These are phyloP conservation scores for Hyposmocoma kahamanoa DNA, from an alignment of 1,140 invertebrate species.

Conservation along the genomic window DNA sequence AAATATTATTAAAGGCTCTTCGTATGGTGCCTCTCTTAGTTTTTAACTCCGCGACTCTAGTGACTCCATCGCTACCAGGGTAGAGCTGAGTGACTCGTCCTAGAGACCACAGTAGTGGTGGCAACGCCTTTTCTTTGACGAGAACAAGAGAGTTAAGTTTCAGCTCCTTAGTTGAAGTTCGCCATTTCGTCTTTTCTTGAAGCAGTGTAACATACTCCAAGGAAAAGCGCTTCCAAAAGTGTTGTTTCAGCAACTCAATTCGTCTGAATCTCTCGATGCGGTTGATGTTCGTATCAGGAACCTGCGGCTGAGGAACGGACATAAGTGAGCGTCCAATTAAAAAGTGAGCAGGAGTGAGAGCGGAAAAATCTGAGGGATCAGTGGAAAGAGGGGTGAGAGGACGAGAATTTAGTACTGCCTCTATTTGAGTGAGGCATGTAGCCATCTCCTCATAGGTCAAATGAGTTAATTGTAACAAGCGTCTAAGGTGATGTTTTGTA, in stretches of 20 bases:
- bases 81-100: conserved; percentile 13
- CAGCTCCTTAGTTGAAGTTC: background rate
- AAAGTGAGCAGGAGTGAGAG: conserved; percentile 35
- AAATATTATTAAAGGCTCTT: conserved; percentile 9
- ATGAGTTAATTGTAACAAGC: conserved; percentile 14
- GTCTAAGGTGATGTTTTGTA: conserved; percentile 8
- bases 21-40: conserved; percentile 7
- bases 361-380: conserved; percentile 25
- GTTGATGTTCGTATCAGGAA: background rate
- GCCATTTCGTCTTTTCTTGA: conserved; percentile 7
- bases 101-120: conserved; percentile 21
- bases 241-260: background rate
- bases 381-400: conserved; percentile 20
- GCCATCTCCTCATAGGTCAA: conserved; percentile 40
- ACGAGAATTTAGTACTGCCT: conserved; percentile 36
- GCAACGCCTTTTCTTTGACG: conserved; percentile 19
- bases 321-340: conserved; percentile 30
- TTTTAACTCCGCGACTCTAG: background rate
- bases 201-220: background rate
- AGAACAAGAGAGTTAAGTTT: conserved; percentile 18
- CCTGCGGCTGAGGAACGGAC: conserved; percentile 14
- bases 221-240: background rate
- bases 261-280: background rate
- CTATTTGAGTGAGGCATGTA: conserved; percentile 34
- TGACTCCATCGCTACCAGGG: conserved; percentile 13